Base-by-base conservation (phyloP, 2,113 vertebrate genomes). In the Cariama cristata region DNA sequence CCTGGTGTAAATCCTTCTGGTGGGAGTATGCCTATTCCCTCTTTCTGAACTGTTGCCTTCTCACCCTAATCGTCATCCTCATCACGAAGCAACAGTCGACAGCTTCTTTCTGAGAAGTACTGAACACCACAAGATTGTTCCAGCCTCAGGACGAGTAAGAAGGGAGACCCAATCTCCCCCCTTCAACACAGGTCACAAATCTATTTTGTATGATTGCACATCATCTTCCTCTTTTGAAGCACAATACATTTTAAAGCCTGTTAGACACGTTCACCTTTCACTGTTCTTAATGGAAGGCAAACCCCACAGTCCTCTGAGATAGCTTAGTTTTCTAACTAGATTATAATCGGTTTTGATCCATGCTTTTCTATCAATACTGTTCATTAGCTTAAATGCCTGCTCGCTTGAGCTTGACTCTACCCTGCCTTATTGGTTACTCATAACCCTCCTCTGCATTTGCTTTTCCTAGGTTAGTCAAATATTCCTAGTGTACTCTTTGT, bases 261-360 rank as follows among this genome's bases (percentile, higher is more conserved):
- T 45, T 71, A 56, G 47, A 3, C 27, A 55, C 3, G 23, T 58
- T 84, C 19, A 42, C 20, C 75, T 76, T 60, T 45, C 35, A 58
- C 67, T 50, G 44, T 11, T 69, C 58, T 80, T 73, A 44, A 35
- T 1, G 0, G 27, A 83, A 53, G 16, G 20, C 0, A 0, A 94
- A 90, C 56, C 9, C 24, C 26, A 50, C 42, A 22, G 17, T 50
- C 71, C n/a, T 40, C 40, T 27, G 53, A 84, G 45, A 53, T 4
- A 55, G 15, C 28, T 71, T 60, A 42, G 44, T 55, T 81, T 82
- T 72, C 56, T 53, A 4, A 8, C 44, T 56, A 69, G 38, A 59
- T 71, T 75, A 52, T 26, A 53, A 69, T 56, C 50, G 76, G 69
- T 79, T 91, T 52, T 77, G 63, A 83, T 19, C 30, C 0, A 0